Percentiles rank a stretch among this genome's conserved stretches.
phyloP scores from a whole-genome alignment of 2,113 vertebrate genomes.

The Nansenia antarctica region DNA sequence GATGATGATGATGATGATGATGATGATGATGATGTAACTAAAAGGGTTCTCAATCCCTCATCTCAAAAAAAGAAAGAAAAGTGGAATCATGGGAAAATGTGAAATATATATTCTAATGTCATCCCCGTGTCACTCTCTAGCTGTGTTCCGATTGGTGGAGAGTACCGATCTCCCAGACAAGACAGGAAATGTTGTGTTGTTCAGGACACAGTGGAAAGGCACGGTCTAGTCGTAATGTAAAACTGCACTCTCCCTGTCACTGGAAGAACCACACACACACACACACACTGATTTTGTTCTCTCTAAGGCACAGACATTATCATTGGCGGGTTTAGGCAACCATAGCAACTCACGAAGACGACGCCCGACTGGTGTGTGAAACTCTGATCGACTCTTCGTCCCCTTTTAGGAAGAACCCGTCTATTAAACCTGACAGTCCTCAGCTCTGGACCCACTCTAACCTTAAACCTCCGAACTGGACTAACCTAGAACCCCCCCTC shows the following conservation, averaged over 20 bases:
- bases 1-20: too few relatives aligned
- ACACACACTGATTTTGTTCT: slow-evolving; percentile 39
- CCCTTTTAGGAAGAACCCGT: too few relatives aligned
- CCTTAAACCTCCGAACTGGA: too few relatives aligned
- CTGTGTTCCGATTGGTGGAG: slow-evolving; percentile 45
- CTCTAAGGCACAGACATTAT: slow-evolving; percentile 78
- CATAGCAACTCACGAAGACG: slow-evolving; percentile 41
- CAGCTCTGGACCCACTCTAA: too few relatives aligned
- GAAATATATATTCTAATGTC: slow-evolving; percentile 43
- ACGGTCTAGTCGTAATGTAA: slow-evolving; percentile 23
- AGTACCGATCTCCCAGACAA: slow-evolving; percentile 22
- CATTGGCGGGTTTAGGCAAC: slow-evolving; percentile 42
- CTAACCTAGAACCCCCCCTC: too few relatives aligned
- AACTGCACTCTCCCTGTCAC: slow-evolving; percentile 42
- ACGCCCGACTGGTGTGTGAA: too few relatives aligned
- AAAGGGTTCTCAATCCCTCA: too few relatives aligned
- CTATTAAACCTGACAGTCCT: too few relatives aligned
- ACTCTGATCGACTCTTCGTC: slow-evolving; percentile 36
- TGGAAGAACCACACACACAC: slow-evolving; percentile 30
- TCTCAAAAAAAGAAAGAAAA: too few relatives aligned
- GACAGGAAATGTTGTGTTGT: slow-evolving; percentile 48
- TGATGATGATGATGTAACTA: slow-evolving; percentile 15
- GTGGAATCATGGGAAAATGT: slow-evolving; percentile 48
- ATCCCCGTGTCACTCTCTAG: slow-evolving; percentile 46
- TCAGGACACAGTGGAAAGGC: slow-evolving; percentile 17